These are phyloP conservation scores for Lamprologus sp. DNA, from an alignment of 2,113 vertebrate species.

Conservation along the genomic window DNA sequence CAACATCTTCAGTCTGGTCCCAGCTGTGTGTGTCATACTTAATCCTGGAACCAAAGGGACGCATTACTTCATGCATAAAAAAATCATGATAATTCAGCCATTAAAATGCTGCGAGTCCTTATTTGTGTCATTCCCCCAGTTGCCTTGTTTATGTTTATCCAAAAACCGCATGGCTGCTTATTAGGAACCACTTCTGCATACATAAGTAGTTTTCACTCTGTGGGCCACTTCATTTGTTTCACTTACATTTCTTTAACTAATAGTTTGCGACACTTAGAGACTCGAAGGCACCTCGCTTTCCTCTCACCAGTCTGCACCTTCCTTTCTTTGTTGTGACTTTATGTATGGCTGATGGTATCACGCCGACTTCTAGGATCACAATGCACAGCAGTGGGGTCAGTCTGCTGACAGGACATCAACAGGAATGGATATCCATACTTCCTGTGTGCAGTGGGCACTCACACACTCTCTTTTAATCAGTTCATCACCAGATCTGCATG, in stretches of 20 bases:
- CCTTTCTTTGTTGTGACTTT: conserved; percentile 1
- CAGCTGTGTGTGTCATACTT: conserved; percentile 58
- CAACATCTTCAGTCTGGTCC: conserved; percentile 53
- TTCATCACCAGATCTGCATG: conserved; percentile 35
- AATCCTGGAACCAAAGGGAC: conserved; percentile 53
- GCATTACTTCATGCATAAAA: conserved; percentile 41
- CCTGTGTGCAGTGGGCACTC: conserved; percentile 14
- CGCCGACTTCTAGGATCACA: conserved; percentile 25
- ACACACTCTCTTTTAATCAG: conserved; percentile 32
- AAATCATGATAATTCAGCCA: conserved; percentile 48
- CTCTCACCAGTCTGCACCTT: background rate
- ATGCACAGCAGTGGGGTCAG: conserved; percentile 37
- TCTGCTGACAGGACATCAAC: conserved; percentile 33
- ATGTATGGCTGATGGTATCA: conserved; percentile 30
- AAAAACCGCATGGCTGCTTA: conserved; percentile 19
- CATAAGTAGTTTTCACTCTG: conserved; percentile 26
- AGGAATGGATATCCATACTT: conserved; percentile 35
- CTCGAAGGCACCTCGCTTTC: conserved; percentile 1
- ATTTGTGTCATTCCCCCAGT: conserved; percentile 23
- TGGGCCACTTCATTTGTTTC: conserved; percentile 26
- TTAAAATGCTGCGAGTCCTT: conserved; percentile 38
- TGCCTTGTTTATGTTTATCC: conserved; percentile 43
- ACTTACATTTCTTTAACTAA: conserved; percentile 22
- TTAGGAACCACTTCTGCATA: conserved; percentile 33
- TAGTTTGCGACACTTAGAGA: background rate